Evolutionary conservation across 2,888 invertebrate genomes (phyloP).

Genomic region (Catocala sponsa): DNA sequence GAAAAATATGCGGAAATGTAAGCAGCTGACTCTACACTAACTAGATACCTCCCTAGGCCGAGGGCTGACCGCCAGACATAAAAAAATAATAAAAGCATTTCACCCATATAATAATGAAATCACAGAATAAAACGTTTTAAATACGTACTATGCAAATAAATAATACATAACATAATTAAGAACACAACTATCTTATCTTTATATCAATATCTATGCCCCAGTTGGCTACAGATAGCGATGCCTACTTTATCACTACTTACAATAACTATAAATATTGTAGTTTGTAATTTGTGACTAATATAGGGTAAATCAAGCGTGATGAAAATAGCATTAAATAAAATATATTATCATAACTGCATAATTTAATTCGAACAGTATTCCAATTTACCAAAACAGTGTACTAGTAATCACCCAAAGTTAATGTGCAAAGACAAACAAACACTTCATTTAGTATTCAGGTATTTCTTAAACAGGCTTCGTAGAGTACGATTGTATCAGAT

Average conservation of each 20-base stretch:
- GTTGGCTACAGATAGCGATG: constrained; percentile 67
- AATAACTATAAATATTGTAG: constrained; percentile 38
- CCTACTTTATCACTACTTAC: constrained; percentile 57
- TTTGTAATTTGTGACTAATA: constrained; percentile 17
- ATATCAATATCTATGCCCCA: constrained; percentile 70
- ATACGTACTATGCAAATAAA: background rate
- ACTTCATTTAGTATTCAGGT: constrained; percentile 31
- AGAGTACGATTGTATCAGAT: constrained; percentile 40
- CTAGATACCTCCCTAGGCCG: background rate
- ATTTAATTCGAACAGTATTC: background rate
- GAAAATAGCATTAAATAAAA: background rate
- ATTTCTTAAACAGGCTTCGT: constrained; percentile 41
- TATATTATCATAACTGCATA: background rate
- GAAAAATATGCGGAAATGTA: background rate
- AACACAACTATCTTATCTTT: constrained; percentile 65
- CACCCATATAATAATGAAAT: too few species aligned
- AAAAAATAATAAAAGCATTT: constrained; percentile 1
- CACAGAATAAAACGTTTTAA: too few species aligned
- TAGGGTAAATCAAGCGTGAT: background rate
- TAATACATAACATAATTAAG: constrained; percentile 54
- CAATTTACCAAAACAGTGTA: background rate
- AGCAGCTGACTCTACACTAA: constrained; percentile 4
- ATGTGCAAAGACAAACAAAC: constrained; percentile 17
- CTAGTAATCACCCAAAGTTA: background rate
- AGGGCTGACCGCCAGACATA: background rate